phyloP scores from a whole-genome alignment of 1,140 invertebrate species.

The Euura saliciscinereae region DNA sequence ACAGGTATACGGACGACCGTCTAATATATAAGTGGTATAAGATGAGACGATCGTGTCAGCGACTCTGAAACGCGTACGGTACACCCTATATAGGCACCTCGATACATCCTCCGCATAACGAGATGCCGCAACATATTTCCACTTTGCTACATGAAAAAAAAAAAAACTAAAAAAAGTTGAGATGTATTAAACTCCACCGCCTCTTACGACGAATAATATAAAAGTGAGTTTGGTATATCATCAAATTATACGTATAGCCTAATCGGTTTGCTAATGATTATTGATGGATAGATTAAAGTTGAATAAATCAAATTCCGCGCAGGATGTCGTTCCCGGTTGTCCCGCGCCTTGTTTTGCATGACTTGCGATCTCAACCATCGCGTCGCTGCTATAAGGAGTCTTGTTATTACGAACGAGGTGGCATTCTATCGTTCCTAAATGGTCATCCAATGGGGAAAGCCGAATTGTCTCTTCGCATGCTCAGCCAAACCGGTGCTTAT shows the following conservation, averaged over 20 bases:
- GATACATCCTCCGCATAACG: no score
- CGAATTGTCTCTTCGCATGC: conserved; percentile 2
- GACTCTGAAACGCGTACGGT: not conserved
- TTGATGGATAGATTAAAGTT: not conserved
- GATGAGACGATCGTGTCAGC: not conserved
- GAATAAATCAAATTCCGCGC: conserved; percentile 7
- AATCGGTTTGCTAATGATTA: no score
- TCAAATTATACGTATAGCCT: no score
- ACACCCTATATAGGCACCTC: no score
- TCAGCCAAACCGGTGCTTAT: no score
- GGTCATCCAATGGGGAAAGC: conserved; percentile 6
- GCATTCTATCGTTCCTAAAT: not conserved
- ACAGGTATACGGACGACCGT: conserved; percentile 50
- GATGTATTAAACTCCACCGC: no score
- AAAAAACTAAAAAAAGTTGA: no score
- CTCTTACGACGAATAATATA: no score
- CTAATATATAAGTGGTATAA: conserved; percentile 1
- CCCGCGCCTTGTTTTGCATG: conserved; percentile 1
- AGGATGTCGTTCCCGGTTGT: not conserved
- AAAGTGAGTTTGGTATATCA: no score
- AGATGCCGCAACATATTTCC: no score
- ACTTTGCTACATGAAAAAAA: no score
- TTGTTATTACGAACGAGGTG: not conserved
- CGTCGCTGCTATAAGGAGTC: not conserved
- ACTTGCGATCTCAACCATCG: not conserved